Conservation (phyloP, 1,140 invertebrate species). For the Pectinophora gossypiella region DNA sequence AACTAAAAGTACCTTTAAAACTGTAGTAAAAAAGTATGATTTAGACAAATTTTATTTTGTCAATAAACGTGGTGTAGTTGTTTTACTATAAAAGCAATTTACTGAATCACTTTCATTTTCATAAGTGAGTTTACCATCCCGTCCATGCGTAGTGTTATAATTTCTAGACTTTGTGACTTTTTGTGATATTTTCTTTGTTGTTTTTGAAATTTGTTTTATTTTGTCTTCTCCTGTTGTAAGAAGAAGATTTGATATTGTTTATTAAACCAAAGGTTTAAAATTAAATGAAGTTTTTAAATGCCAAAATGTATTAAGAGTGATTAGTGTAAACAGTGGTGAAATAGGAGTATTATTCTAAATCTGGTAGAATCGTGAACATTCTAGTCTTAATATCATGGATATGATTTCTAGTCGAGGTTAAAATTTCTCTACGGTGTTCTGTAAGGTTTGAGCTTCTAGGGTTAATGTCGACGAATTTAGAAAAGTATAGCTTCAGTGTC, state of each 20-base stretch:
- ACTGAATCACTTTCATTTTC: conserved; percentile 32
- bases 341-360: background rate
- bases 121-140: conserved; percentile 59
- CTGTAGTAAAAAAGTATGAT: background rate
- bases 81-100: conserved; percentile 22
- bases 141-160: conserved; percentile 57
- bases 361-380: background rate
- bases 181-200: conserved; percentile 27
- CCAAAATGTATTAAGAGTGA: conserved; percentile 20
- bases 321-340: conserved; percentile 11
- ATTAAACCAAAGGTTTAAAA: conserved; percentile 14
- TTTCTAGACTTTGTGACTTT: conserved; percentile 30
- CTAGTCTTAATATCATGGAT: background rate
- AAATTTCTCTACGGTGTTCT: conserved; percentile 37
- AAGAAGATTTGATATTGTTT: conserved; percentile 27
- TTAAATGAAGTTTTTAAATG: conserved; percentile 14
- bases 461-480: conserved; percentile 58
- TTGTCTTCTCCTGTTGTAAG: conserved; percentile 51
- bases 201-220: conserved; percentile 21
- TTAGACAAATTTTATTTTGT: background rate
- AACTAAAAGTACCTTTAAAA: background rate
- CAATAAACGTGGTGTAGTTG: background rate
- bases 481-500: background rate
- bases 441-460: conserved; percentile 65
- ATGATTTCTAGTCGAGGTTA: background rate